phyloP scores from a whole-genome alignment of 2,888 invertebrate species.

The Allophyes oxyacanthae region DNA sequence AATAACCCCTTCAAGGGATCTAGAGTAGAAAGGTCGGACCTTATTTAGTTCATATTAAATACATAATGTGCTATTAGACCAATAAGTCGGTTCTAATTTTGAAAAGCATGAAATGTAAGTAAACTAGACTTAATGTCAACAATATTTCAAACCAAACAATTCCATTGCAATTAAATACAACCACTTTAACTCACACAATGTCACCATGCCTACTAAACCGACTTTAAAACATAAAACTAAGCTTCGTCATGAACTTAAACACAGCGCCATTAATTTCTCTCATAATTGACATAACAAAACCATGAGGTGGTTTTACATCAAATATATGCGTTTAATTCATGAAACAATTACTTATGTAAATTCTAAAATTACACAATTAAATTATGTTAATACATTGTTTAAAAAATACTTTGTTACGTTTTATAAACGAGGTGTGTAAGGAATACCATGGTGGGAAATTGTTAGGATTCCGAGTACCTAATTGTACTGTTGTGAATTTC shows the following conservation, averaged over 20 bases:
- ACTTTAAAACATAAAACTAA: background rate
- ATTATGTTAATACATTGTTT: constrained; percentile 28
- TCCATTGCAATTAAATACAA: background rate
- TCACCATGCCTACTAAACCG: background rate
- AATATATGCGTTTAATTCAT: constrained; percentile 29
- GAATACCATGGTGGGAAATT: constrained; percentile 18
- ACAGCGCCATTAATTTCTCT: constrained; percentile 23
- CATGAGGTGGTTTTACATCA: constrained; percentile 1
- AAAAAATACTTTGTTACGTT: constrained; percentile 30
- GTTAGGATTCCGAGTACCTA: constrained; percentile 5
- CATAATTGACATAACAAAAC: constrained; percentile 22
- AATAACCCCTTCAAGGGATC: no score
- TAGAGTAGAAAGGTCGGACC: no score
- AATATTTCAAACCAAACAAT: background rate
- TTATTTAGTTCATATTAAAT: no score
- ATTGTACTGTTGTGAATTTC: constrained; percentile 18
- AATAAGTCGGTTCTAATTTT: no score
- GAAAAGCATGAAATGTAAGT: no score
- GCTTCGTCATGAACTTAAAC: background rate
- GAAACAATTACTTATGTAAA: constrained; percentile 42
- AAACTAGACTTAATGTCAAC: background rate
- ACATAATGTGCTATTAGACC: no score
- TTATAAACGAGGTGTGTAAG: constrained; percentile 16
- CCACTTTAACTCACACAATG: no score
- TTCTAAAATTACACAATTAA: constrained; percentile 34